Base-by-base conservation (phyloP, 2,113 vertebrate species). In the Panthera tigris region DNA sequence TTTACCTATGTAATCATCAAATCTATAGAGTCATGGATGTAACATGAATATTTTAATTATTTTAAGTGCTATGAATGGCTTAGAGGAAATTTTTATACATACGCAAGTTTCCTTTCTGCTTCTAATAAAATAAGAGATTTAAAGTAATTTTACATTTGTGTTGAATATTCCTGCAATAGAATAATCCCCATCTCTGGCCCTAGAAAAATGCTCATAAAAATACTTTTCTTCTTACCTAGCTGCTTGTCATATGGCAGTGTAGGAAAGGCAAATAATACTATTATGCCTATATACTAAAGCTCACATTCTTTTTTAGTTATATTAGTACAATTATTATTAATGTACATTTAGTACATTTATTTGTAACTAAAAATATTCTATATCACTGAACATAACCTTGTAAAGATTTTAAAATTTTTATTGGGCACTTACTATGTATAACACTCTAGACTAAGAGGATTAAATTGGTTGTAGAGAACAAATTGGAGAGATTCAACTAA, bases 41-140 rank as follows among this genome's bases (percentile, higher is more conserved):
- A 41, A 23, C 14, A n/a, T 91, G 71, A 89, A 13, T 89, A 82
- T 61, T 97, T 88, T 88, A 84, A 83, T 92, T 95, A 74, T 88
- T 95, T 92, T 92, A 92, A 79, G 13, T 88, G 29, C 61, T 36
- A 48, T 50, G 3, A 93, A 87, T 16, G 23, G 2, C 27, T 81
- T 52, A 68, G 13, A 93, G 41, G 36, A 87, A 41, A 27, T 55
- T 48, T 84, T 82, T 65, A 69, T 39, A 27, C 12, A 45, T 63
- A 73, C 25, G 29, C 12, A 68, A 89, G 10, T 84, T 87, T 78
- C 73, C 18, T 79, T 71, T 19, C 29, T 7, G 68, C 55, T 97
- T 90, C 25, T 90, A 84, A 94, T 80, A 90, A 94, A 91, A 92
- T 45, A 91, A 66, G 36, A 27, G 27, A 78, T 66, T 84, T 76